phyloP scores from a whole-genome alignment of 2,113 vertebrate species.

The Dissostichus mawsoni region DNA sequence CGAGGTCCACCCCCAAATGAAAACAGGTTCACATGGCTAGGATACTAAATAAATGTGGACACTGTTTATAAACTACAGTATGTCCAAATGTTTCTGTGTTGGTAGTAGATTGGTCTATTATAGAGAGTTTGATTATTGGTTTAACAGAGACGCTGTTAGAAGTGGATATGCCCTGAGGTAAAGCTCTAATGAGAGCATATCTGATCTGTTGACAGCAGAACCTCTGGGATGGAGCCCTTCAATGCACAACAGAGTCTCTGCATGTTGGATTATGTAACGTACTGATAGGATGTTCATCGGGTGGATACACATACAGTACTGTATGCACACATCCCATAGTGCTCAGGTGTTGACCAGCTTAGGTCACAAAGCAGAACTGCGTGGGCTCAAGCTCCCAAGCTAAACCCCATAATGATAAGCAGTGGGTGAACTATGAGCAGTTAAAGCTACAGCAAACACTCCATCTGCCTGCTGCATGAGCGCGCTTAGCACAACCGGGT shows the following conservation, averaged over 20 bases:
- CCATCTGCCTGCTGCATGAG: background rate
- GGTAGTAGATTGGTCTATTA: too few species aligned
- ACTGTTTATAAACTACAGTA: too few species aligned
- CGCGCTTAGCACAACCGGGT: background rate
- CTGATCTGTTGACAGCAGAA: conserved; percentile 56
- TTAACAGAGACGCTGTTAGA: conserved; percentile 20
- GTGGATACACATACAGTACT: background rate
- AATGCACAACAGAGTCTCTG: background rate
- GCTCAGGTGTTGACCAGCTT: conserved; percentile 20
- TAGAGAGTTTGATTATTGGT: too few species aligned
- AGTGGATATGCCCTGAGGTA: conserved; percentile 46
- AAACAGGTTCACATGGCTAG: too few species aligned
- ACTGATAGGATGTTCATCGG: background rate
- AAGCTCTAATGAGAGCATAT: conserved; percentile 51
- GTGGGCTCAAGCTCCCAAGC: conserved; percentile 14
- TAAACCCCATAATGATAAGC: conserved; percentile 2
- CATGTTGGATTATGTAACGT: too few species aligned
- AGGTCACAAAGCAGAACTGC: conserved; percentile 6
- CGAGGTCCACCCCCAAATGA: too few species aligned
- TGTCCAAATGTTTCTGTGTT: too few species aligned
- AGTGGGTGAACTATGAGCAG: background rate
- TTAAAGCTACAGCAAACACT: background rate
- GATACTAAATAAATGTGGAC: too few species aligned
- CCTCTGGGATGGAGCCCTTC: conserved; percentile 26
- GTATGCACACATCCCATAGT: background rate